Percentiles rank a stretch among this genome's conserved stretches.
Conservation (phyloP, 2,797 vertebrate species). For the Artibeus lituratus region DNA sequence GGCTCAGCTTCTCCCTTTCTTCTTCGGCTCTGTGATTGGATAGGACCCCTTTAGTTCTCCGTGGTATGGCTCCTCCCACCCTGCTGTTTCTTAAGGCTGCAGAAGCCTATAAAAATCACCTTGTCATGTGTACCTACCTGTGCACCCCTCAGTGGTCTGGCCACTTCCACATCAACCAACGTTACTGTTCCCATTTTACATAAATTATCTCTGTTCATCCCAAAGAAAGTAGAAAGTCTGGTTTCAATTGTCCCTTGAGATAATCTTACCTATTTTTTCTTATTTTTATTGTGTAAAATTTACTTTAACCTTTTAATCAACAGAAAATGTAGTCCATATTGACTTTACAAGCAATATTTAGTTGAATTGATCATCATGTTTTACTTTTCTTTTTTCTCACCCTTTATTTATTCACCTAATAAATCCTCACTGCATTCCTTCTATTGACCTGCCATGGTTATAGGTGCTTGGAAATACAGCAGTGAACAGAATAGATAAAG, state of each 20-base stretch:
- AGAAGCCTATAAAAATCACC: background rate
- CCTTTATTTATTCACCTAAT: background rate
- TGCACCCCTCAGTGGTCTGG: background rate
- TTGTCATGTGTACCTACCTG: rapidly evolving
- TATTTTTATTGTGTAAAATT: background rate
- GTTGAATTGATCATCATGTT: background rate
- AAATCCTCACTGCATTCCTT: background rate
- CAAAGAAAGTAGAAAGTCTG: background rate
- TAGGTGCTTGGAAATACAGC: background rate
- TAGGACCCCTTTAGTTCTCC: background rate
- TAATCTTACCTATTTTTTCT: background rate
- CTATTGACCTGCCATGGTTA: background rate
- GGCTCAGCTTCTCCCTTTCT: background rate
- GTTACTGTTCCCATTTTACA: background rate
- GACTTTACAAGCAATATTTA: background rate
- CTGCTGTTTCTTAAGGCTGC: background rate
- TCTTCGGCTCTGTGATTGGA: background rate
- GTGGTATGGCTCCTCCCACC: background rate
- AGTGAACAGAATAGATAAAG: background rate
- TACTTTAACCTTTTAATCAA: background rate
- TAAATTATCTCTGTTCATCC: background rate
- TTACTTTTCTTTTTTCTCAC: background rate
- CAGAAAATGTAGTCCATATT: background rate
- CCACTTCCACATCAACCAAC: too few species aligned
- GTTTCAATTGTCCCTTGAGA: background rate